These are phyloP conservation scores for Portevinia maculata DNA, from an alignment of 2,888 invertebrate genomes.

Conservation along the genomic window DNA sequence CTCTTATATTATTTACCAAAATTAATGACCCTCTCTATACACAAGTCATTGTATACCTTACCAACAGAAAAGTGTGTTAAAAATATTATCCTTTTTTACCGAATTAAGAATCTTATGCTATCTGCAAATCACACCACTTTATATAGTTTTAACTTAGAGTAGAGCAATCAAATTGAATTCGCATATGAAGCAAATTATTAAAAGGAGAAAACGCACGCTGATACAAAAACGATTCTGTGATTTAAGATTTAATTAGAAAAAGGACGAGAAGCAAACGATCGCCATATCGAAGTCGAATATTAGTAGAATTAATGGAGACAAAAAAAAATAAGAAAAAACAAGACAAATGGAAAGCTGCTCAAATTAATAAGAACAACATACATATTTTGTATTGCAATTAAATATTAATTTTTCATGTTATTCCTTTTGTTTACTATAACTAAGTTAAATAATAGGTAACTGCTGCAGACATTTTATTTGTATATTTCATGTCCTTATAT, in stretches of 20 bases:
- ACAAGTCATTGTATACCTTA: constrained; percentile 49
- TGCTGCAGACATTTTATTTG: constrained; percentile 19
- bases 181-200: constrained; percentile 46
- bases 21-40: constrained; percentile 55
- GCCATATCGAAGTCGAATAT: constrained; percentile 70
- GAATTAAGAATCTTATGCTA: constrained; percentile 38
- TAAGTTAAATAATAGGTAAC: constrained; percentile 42
- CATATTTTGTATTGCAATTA: constrained; percentile 58
- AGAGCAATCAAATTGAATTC: constrained; percentile 35
- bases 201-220: constrained; percentile 51
- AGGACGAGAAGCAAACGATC: constrained; percentile 54
- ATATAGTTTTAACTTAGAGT: constrained; percentile 44
- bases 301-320: constrained; percentile 56
- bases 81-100: constrained; percentile 31
- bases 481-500: constrained; percentile 31
- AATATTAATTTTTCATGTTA: constrained; percentile 33
- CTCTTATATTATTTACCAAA: constrained; percentile 57
- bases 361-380: constrained; percentile 46
- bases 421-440: constrained; percentile 32
- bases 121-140: constrained; percentile 34
- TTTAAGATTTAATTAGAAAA: constrained; percentile 67
- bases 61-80: constrained; percentile 54
- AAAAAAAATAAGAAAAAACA: constrained; percentile 26
- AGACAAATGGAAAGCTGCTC: constrained; percentile 45
- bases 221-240: constrained; percentile 74